Base-by-base conservation (phyloP, 2,113 vertebrate species). In the Leptobrachium ailaonicum region DNA sequence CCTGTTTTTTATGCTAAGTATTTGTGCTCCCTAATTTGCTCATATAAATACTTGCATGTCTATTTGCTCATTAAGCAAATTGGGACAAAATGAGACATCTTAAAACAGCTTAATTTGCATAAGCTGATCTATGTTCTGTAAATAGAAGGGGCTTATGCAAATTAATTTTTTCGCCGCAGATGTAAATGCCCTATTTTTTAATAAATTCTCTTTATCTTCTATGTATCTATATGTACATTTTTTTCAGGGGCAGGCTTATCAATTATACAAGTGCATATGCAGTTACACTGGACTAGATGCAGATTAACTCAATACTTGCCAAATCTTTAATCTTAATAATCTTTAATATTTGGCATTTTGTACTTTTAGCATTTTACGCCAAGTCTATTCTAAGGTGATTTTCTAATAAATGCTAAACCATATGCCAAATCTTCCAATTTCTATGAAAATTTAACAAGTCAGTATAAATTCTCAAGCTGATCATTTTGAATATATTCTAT, bases 1-100 rank as follows among this genome's bases (percentile, higher is more conserved):
- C 79, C 79, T 75, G 79, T 74, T 81, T 81, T 78, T 81, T 81
- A 81, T 81, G 79, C 79, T 81, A 81, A 81, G 79, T 81, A 81
- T 81, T 81, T 81, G 79, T 81, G 60, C 79, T 81, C 72, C 79
- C 72, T 81, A 81, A 81, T 81, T 81, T 81, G 79, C 79, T 75
- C 79, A 81, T 81, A 81, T 81, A 81, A 81, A 81, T 81, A 81
- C 79, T 81, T 81, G 79, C 71, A 81, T 81, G 79, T 75, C 71
- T 75, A 75, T 81, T 71, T 81, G 72, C 79, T 81, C 79, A 81
- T 81, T 81, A 81, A 75, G 79, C 79, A 81, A 81, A 81, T 81
- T 81, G 79, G 79, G 79, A 54, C 71, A 74, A 81, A 81, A 75
- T 56, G 79, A 75, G 72, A 81, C 79, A 75, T 81, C 72, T 81